These are phyloP conservation scores for Ciconia stormi DNA, from an alignment of 2,113 vertebrate species.

Conservation along the genomic window DNA sequence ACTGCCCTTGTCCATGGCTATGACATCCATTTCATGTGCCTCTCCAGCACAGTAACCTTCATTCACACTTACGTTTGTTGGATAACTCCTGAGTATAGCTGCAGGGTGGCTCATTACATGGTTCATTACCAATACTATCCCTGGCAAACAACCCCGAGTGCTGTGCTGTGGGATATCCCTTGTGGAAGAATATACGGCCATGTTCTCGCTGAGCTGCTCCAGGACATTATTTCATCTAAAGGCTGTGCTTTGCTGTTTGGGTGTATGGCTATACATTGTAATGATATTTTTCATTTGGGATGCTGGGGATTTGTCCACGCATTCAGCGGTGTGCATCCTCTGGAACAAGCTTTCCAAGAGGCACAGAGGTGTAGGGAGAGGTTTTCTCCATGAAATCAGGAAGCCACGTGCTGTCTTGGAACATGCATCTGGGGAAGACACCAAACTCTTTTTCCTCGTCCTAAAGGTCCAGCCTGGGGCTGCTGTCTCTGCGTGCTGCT, in stretches of 20 bases:
- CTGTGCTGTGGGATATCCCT: slow-evolving; percentile 11
- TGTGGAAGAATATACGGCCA: fast-evolving
- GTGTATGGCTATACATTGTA: not conserved
- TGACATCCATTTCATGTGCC: not conserved
- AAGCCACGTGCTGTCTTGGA: not conserved
- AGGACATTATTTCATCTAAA: not conserved
- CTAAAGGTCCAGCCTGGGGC: not conserved
- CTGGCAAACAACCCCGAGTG: slow-evolving; percentile 12
- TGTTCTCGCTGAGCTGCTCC: slow-evolving; percentile 8
- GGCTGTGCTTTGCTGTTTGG: not conserved
- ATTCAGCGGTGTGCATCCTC: not conserved
- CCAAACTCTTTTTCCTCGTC: not conserved
- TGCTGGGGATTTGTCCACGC: not conserved
- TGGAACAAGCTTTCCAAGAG: not conserved
- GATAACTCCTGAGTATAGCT: slow-evolving; percentile 11
- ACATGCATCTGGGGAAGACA: fast-evolving
- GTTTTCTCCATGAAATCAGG: not conserved
- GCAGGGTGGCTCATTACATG: slow-evolving; percentile 55
- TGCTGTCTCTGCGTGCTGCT: not conserved
- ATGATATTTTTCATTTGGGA: not conserved
- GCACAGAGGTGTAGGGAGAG: not conserved
- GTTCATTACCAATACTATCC: slow-evolving; percentile 28
- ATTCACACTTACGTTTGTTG: slow-evolving; percentile 17
- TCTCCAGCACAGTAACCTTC: slow-evolving; percentile 12
- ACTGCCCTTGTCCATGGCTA: not conserved